Percentiles rank a stretch among this genome's conserved stretches.
Conservation (phyloP, 2,797 vertebrate genomes). For the Cryptoprocta ferox region DNA sequence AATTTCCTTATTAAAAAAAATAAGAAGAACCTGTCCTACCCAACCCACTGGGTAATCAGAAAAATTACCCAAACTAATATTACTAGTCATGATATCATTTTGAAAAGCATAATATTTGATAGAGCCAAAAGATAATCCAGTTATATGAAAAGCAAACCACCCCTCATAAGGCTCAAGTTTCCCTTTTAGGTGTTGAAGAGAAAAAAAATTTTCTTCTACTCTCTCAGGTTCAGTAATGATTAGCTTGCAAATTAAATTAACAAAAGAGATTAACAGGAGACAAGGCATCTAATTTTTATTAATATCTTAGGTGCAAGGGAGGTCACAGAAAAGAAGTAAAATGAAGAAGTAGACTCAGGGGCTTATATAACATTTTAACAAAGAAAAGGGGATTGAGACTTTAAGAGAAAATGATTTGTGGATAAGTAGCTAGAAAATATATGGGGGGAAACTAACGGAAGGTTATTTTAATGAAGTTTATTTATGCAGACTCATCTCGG, state of each 20-base stretch:
- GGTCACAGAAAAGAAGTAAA: background rate
- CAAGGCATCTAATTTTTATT: background rate
- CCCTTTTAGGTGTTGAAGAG: background rate
- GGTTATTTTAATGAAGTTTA: background rate
- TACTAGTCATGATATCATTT: background rate
- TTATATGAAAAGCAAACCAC: background rate
- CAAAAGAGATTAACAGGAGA: background rate
- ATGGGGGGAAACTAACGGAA: background rate
- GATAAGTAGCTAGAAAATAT: background rate
- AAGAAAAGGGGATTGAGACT: background rate
- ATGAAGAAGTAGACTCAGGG: background rate
- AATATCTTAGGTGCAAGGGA: background rate
- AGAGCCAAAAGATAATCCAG: background rate
- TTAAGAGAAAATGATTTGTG: background rate
- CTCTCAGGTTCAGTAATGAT: background rate
- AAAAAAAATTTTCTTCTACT: background rate
- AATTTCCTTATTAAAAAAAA: conserved; percentile 40
- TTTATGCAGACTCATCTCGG: background rate
- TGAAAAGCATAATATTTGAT: conserved; percentile 13
- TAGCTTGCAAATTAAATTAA: background rate
- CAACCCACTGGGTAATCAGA: background rate
- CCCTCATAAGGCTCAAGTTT: background rate
- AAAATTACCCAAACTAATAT: background rate
- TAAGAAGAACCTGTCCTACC: background rate
- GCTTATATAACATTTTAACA: background rate